Evolutionary conservation across 2,888 invertebrate species (phyloP).

Genomic region (Tachystola acroxantha): DNA sequence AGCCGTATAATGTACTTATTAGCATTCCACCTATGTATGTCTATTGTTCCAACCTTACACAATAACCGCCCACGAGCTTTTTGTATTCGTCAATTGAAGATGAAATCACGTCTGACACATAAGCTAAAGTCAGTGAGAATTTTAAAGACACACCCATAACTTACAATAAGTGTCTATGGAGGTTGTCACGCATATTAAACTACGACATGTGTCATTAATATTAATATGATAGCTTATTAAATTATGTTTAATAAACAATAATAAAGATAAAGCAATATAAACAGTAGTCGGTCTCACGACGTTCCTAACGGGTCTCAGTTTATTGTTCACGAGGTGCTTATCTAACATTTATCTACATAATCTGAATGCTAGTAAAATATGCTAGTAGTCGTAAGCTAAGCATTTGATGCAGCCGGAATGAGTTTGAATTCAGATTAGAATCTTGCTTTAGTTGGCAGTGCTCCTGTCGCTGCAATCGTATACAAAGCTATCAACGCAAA

Average conservation of each 20-base stretch:
- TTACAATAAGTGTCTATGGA: background rate
- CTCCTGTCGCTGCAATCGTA: background rate
- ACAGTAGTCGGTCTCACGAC: background rate
- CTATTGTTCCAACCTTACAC: conserved; percentile 61
- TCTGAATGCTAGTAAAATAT: conserved; percentile 5
- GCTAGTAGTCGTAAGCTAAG: conserved; percentile 4
- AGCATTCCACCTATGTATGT: conserved; percentile 52
- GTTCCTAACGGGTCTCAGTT: conserved; percentile 1
- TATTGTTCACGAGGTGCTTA: conserved; percentile 2
- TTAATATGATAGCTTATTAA: background rate
- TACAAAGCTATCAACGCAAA: conserved; percentile 5
- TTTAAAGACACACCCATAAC: conserved; percentile 21
- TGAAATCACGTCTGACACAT: conserved; percentile 48
- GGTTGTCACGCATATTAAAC: background rate
- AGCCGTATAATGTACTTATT: conserved; percentile 36
- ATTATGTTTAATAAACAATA: background rate
- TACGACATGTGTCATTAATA: background rate
- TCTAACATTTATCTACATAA: conserved; percentile 6
- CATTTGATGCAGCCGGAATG: conserved; percentile 3
- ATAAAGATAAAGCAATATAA: background rate
- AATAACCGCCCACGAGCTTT: conserved; percentile 53
- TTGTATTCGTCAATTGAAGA: conserved; percentile 48
- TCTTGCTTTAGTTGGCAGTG: conserved; percentile 2
- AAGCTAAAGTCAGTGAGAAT: conserved; percentile 42
- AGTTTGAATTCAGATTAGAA: conserved; percentile 8